Conservation (phyloP, 2,797 vertebrate genomes). For the Pseudocheirus occidentalis region DNA sequence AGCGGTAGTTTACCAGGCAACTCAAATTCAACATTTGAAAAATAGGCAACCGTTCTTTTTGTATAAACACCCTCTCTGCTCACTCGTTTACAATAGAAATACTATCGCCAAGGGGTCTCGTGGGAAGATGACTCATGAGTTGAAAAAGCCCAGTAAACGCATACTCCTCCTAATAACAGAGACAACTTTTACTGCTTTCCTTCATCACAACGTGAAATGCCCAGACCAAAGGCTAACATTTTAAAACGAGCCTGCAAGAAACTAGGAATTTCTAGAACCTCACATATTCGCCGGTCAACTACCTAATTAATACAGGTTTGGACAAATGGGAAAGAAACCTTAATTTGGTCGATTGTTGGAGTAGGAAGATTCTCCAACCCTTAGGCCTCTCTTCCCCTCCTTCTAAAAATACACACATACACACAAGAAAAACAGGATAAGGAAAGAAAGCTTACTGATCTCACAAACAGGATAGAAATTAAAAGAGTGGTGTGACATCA, state of each 20-base stretch:
- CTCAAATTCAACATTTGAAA: neutral
- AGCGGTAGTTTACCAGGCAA: neutral
- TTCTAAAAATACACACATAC: neutral
- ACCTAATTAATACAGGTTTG: neutral
- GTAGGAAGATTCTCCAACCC: neutral
- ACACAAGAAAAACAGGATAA: neutral
- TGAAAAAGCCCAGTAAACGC: slow-evolving; percentile 64
- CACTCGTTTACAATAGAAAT: slow-evolving; percentile 52
- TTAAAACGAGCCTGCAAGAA: slow-evolving; percentile 32
- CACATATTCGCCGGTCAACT: neutral
- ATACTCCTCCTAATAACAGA: slow-evolving; percentile 2
- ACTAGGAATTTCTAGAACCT: neutral
- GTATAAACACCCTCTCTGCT: slow-evolving; percentile 27
- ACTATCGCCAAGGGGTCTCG: slow-evolving; percentile 27
- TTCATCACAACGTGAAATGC: neutral
- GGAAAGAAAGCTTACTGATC: neutral
- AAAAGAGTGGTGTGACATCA: neutral
- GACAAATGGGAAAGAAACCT: neutral
- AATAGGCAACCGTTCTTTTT: neutral
- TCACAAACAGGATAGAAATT: neutral
- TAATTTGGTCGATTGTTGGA: neutral
- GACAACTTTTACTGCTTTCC: slow-evolving; percentile 57
- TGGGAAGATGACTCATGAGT: slow-evolving; percentile 63
- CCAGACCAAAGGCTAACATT: slow-evolving; percentile 40
- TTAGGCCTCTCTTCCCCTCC: neutral